Evolutionary conservation across 2,888 invertebrate genomes (phyloP).

Genomic region (Lithophane leautieri): DNA sequence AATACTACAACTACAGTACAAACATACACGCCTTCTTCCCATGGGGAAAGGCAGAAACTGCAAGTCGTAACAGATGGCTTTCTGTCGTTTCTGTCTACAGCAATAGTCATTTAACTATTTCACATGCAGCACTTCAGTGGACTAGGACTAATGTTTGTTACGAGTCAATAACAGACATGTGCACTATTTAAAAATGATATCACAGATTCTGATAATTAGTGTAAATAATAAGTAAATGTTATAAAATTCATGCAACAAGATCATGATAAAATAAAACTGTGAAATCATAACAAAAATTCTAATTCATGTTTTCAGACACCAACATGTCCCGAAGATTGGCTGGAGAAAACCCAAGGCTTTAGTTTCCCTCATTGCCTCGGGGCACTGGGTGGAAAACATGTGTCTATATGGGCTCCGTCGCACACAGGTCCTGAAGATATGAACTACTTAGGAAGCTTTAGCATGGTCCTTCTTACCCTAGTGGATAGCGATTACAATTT

Average conservation of each 20-base stretch:
- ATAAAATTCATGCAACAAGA: neutral
- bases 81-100: too few relatives aligned
- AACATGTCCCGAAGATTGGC: slow-evolving; percentile 39
- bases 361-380: slow-evolving; percentile 49
- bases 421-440: slow-evolving; percentile 41
- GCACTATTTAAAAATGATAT: neutral
- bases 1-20: neutral
- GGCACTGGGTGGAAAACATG: slow-evolving; percentile 49
- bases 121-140: too few relatives aligned
- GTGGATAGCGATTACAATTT: slow-evolving; percentile 33
- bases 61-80: too few relatives aligned
- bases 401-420: slow-evolving; percentile 37
- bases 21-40: neutral
- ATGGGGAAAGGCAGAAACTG: too few relatives aligned
- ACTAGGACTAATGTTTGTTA: too few relatives aligned
- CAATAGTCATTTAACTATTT: too few relatives aligned
- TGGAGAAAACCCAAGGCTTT: slow-evolving; percentile 32
- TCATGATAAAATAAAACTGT: neutral
- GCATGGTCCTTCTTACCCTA: slow-evolving; percentile 37
- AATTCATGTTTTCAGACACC: slow-evolving; percentile 40
- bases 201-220: neutral
- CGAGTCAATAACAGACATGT: neutral
- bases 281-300: neutral
- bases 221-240: neutral
- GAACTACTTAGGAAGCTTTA: slow-evolving; percentile 46